Conservation (phyloP, 1,140 invertebrate species). For the Myzus persicae region DNA sequence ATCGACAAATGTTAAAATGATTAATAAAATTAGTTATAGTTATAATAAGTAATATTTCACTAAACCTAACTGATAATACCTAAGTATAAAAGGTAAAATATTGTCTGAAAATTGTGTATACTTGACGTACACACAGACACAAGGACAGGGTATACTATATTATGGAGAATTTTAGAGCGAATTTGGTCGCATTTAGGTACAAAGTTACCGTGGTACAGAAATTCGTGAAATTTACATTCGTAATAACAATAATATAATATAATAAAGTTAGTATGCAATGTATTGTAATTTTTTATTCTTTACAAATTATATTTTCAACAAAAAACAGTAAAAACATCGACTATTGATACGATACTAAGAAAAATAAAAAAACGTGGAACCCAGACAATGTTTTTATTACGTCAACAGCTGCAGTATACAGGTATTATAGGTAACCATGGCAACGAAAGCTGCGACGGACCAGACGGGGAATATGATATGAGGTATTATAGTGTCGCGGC, state of each 20-base stretch:
- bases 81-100: neutral
- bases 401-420: neutral
- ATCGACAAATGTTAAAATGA: neutral
- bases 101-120: neutral
- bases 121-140: neutral
- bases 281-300: neutral
- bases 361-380: neutral
- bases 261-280: neutral
- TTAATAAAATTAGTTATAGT: neutral
- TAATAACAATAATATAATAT: neutral
- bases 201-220: neutral
- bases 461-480: neutral
- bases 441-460: neutral
- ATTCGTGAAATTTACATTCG: no score
- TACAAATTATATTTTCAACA: neutral
- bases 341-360: neutral
- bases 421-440: neutral
- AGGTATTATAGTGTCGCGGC: neutral
- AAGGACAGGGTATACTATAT: neutral
- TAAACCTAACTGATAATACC: neutral
- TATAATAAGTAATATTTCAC: neutral
- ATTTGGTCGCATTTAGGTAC: neutral
- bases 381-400: neutral
- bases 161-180: neutral
- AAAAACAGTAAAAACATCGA: neutral